Evolutionary conservation across 2,797 vertebrate genomes (phyloP).

Genomic region (Sebastes minor): DNA sequence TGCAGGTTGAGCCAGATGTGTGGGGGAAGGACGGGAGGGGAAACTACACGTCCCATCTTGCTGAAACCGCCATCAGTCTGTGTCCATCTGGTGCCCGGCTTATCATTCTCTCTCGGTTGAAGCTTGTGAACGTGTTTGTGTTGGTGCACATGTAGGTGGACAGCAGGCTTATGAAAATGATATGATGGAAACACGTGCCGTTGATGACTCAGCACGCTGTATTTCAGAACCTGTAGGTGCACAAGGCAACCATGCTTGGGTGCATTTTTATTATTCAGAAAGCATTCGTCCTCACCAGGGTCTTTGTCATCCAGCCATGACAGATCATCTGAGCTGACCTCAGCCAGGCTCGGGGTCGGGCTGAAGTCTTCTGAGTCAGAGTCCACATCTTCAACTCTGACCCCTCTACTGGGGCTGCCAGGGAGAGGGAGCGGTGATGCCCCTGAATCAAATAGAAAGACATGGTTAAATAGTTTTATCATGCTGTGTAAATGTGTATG

Average conservation of each 20-base stretch:
- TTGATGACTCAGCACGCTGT: neutral
- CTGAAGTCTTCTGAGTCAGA: conserved; percentile 82
- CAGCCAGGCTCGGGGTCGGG: conserved; percentile 81
- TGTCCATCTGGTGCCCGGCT: conserved; percentile 30
- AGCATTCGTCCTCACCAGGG: conserved; percentile 57
- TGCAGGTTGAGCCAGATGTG: conserved; percentile 53
- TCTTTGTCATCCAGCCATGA: conserved; percentile 76
- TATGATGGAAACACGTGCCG: neutral
- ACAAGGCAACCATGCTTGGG: neutral
- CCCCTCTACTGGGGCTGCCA: conserved; percentile 11
- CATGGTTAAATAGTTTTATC: neutral
- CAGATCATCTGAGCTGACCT: conserved; percentile 84
- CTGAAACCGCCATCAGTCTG: conserved; percentile 15
- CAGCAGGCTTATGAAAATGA: conserved; percentile 21
- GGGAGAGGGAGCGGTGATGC: conserved; percentile 15
- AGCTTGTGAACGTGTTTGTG: conserved; percentile 7
- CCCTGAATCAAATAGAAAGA: conserved; percentile 30
- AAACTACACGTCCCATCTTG: conserved; percentile 51
- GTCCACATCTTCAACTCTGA: conserved; percentile 41
- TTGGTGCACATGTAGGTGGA: neutral
- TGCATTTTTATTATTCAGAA: neutral
- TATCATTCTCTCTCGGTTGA: neutral
- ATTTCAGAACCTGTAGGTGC: neutral
- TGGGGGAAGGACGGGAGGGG: conserved; percentile 29
- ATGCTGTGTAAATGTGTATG: neutral